Base-by-base conservation (phyloP, 2,113 vertebrate genomes). In the Heloderma charlesbogerti region DNA sequence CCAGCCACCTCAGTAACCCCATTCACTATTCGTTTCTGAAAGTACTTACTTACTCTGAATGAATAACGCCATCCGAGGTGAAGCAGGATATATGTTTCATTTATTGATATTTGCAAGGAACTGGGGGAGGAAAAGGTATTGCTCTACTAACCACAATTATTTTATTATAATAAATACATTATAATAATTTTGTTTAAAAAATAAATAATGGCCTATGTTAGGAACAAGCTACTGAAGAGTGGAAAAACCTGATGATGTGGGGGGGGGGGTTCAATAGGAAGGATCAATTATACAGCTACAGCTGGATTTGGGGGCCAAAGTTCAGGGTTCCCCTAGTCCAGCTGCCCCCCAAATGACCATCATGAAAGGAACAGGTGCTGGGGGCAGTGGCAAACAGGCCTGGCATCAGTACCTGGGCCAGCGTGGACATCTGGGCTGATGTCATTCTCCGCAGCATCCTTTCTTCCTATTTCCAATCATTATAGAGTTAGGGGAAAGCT, bases 81-180 rank as follows among this genome's bases (percentile, higher is more conserved):
- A 75, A 63, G 88, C 2, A 80, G 27, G 69, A 72, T 87, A 40
- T 29, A 34, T 8, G 0, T 31, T 45, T 45, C 4, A 27, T 48
- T 48, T 84, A 54, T 0, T 0, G 86, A 81, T 0, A 54, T 27
- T 0, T 27, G 37, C 25, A 20, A 71, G 16, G 9, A 86, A 51
- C 40, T 85, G 4, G 13, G 29, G 16, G 43, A 15, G 12, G 29
- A 45, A 69, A 69, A 45, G 0, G 45, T 34, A 75, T 12, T 86
- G 18, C 63, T 90, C 72, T 72, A 86, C 29, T 51, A 69, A 71
- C 43, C 43, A 69, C 9, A 34, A 18, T 71, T 86, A 34, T 86
- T n/a, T 51, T 71, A 86, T n/a, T n/a, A n/a, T n/a, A 84, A 86
- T 71, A n/a, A 51, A 67, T 16, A 84, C 25, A 84, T 83, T 83